A percentile compares a stretch with the other conserved stretches of the same genome.
Conservation (phyloP, 2,113 vertebrate species). For the Cyprinus carpio region DNA sequence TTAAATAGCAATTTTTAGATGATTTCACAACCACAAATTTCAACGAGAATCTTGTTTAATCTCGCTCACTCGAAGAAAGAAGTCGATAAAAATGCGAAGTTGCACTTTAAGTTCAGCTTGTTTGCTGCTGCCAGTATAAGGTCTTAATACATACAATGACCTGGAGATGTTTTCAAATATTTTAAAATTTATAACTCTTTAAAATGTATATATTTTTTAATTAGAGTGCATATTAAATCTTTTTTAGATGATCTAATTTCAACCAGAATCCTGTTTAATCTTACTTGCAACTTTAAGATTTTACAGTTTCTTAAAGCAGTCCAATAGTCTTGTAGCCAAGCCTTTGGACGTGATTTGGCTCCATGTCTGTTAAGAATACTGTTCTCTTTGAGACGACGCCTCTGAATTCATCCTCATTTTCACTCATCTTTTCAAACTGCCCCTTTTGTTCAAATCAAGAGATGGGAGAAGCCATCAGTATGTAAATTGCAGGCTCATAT, state of each 20-base stretch:
- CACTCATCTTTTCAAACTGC: slow-evolving; percentile 70
- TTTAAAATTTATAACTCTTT: neutral
- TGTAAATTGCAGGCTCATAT: slow-evolving; percentile 76
- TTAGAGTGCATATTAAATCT: neutral
- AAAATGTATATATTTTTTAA: neutral
- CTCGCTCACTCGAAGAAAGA: neutral
- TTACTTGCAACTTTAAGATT: neutral
- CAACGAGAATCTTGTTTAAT: neutral
- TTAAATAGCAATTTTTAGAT: neutral
- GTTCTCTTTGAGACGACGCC: slow-evolving; percentile 66
- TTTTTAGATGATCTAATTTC: neutral
- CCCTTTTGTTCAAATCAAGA: slow-evolving; percentile 66
- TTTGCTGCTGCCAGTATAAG: slow-evolving; percentile 66
- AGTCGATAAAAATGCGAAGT: too few relatives aligned
- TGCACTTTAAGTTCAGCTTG: slow-evolving; percentile 62
- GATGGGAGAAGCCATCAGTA: slow-evolving; percentile 62
- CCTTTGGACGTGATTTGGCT: slow-evolving; percentile 67
- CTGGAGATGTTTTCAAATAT: slow-evolving; percentile 53
- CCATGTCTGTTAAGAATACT: slow-evolving; percentile 64
- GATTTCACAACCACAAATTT: neutral
- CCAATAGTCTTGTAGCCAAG: slow-evolving; percentile 55
- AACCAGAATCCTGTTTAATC: neutral
- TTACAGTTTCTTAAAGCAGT: slow-evolving; percentile 14
- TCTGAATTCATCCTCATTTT: slow-evolving; percentile 69
- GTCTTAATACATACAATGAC: slow-evolving; percentile 72